Conservation (phyloP, 2,797 vertebrate species). For the Pipistrellus kuhlii region DNA sequence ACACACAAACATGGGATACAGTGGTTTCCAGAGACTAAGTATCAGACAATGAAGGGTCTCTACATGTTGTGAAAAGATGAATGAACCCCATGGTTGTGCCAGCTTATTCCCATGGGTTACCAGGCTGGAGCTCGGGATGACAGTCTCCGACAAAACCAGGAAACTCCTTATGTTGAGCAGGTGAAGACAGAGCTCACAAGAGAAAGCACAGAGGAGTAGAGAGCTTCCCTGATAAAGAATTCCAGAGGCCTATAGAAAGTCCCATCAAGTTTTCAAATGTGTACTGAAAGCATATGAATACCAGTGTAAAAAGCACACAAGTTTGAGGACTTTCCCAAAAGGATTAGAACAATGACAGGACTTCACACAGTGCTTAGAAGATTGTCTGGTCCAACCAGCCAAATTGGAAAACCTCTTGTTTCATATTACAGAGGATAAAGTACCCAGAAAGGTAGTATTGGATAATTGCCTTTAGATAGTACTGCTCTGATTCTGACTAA, state of each 20-base stretch:
- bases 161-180: background rate
- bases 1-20: background rate
- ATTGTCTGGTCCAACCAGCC: background rate
- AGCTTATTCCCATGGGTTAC: background rate
- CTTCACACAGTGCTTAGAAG: background rate
- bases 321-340: background rate
- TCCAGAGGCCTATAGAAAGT: background rate
- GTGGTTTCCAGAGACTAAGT: background rate
- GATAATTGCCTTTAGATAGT: background rate
- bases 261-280: background rate
- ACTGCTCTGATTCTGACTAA: background rate
- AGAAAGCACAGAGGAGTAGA: background rate
- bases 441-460: background rate
- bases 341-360: background rate
- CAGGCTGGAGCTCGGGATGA: background rate
- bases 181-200: background rate
- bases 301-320: background rate
- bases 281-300: background rate
- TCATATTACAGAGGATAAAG: background rate
- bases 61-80: background rate
- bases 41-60: background rate
- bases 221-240: background rate
- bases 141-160: background rate
- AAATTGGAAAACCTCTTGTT: background rate
- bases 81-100: background rate